Evolutionary conservation across 2,113 vertebrate genomes (phyloP), one percentile per base, ranked within the genome.

Genomic region (Lucifuga dentata): DNA sequence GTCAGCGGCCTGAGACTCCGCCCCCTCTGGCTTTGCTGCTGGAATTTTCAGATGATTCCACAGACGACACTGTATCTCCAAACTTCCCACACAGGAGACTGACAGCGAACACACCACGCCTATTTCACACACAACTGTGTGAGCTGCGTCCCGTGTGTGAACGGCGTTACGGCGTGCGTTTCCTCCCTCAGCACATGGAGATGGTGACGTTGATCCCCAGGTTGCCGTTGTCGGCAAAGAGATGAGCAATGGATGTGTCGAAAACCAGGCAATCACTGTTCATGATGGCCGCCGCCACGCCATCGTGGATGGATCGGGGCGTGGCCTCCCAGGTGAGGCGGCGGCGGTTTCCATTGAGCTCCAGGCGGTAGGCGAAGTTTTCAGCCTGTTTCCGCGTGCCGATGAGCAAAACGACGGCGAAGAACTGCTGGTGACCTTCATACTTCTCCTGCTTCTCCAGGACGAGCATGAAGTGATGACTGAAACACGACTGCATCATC

Each of bases 401-500:
- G 17, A 93, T 93, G 58, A 94, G 90, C 52, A 93, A 86, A 11
- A 94, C 92, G 1, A 93, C 91, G 8, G 93, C 93, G 10, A 93
- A 93, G 86, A 94, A 94, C 85, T 92, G 93, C 81, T 92, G 92
- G 68, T 92, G 92, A 40, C 91, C 93, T 36, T 92, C 91, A 36
- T 90, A 94, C 75, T 92, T 93, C 84, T 93, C 92, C 82, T 93
- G 92, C 78, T 93, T 94, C 83, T 94, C 92, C 73, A 94, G 75
- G 3, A 94, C 93, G 78, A 94, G 80, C 93, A 94, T 92, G 84
- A 94, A 94, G 85, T 93, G 92, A 68, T 92, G 92, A 26, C 91
- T 92, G 62, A 94, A 93, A 24, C 93, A 94, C 4, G 91, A 92
- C 86, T 94, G 93, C 93, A 94, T 92, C 93, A 93, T 94, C 62